Percentiles rank a stretch among this genome's conserved stretches.
Evolutionary conservation across 2,888 invertebrate genomes (phyloP).

Genomic region (Metellina segmentata): DNA sequence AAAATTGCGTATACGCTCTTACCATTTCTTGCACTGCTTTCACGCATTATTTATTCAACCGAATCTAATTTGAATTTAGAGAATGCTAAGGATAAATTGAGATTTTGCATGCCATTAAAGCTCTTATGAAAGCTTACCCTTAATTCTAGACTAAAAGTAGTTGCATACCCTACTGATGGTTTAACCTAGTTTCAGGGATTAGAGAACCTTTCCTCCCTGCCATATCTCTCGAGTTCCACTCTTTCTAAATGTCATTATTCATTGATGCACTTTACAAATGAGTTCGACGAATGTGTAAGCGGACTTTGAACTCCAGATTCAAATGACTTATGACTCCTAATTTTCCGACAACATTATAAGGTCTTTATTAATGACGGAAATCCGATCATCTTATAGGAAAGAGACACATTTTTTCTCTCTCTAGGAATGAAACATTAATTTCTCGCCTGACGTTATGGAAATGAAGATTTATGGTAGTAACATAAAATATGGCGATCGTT

Average conservation of each 20-base stretch:
- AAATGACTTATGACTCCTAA: slow-evolving; percentile 71
- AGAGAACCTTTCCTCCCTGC: slow-evolving; percentile 9
- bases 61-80: background rate
- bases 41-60: no score
- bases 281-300: slow-evolving; percentile 8
- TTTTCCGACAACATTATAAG: slow-evolving; percentile 74
- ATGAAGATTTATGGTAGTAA: slow-evolving; percentile 71
- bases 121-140: background rate
- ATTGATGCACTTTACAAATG: slow-evolving; percentile 55
- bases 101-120: background rate
- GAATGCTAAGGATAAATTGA: background rate
- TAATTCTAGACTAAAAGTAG: background rate
- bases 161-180: background rate
- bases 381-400: slow-evolving; percentile 69
- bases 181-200: background rate
- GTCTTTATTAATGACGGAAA: slow-evolving; percentile 72
- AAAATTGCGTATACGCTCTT: no score
- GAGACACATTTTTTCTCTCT: slow-evolving; percentile 60
- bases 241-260: background rate
- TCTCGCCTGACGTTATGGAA: slow-evolving; percentile 65
- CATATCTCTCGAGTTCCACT: background rate
- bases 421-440: slow-evolving; percentile 65
- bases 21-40: no score
- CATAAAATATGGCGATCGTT: slow-evolving; percentile 69
- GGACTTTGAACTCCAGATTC: slow-evolving; percentile 24